Base-by-base conservation (phyloP, 2,797 vertebrate species). In the Sebastes trivittatus region DNA sequence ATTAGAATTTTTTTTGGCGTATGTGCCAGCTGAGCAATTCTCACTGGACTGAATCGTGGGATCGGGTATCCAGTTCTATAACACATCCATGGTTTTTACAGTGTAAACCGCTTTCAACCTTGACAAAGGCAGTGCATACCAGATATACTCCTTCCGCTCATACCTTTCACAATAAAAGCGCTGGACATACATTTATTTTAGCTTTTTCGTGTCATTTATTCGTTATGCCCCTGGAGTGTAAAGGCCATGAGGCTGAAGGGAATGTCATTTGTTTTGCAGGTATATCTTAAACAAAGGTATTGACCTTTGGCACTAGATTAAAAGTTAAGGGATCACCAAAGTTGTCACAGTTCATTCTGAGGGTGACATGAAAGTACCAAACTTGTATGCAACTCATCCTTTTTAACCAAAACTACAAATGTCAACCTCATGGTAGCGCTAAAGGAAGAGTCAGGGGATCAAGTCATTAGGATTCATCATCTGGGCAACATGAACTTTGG, bases 161-260 rank as follows among this genome's bases (percentile, higher is more conserved):
- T 42, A 42, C 14, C 38, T 42, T 42, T 42, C 38, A 42, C 38
- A 42, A 42, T 42, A 42, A 42, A 42, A 42, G 38, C 0, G 0
- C 38, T 42, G 0, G 38, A 42, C 38, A 42, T 42, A 42, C 38
- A 42, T 42, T 42, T 42, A 42, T 42, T 42, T 42, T 1, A 1
- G 38, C 14, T 16, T 42, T 42, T 42, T 42, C 6, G 2, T 42
- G 38, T 42, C 1, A 42, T 42, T 42, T 42, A 42, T 42, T 42
- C 2, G 0, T 49, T 0, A 20, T 49, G 3, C 2, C 16, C 6
- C 16, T 2, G 16, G 42, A 49, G 42, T 18, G 42, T 49, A 49
- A 49, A 49, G 42, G 42, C 16, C 16, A 18, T 20, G 0, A 49
- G 42, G 42, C 42, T 49, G 42, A 49, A 18, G 42, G 16, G 42